Percentiles rank a stretch among this genome's conserved stretches.
These are phyloP conservation scores for Labroides dimidiatus DNA, from an alignment of 2,797 vertebrate genomes.

Conservation along the genomic window DNA sequence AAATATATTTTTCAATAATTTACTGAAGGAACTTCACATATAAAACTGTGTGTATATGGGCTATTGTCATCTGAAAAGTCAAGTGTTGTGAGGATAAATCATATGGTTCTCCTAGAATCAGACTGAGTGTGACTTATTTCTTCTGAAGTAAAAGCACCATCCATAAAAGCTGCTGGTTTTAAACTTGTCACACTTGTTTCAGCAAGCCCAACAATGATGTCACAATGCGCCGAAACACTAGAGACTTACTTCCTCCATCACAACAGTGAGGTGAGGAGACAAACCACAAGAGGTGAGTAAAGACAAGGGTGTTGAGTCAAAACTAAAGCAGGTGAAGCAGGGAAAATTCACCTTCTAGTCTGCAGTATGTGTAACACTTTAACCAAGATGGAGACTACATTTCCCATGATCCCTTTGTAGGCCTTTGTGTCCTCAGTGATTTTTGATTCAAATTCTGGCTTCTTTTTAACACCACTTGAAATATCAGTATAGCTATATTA, in stretches of 20 bases:
- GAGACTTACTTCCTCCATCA: background rate
- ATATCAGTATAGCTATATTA: too few species aligned
- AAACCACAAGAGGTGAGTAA: background rate
- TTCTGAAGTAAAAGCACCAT: background rate
- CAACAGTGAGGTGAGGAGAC: background rate
- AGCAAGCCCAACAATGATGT: background rate
- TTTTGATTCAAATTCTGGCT: too few species aligned
- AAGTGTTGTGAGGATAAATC: background rate
- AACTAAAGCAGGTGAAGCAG: background rate
- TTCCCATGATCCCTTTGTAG: background rate
- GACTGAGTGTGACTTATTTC: background rate
- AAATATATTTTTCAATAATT: too few species aligned
- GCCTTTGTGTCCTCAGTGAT: too few species aligned
- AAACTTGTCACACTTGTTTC: background rate
- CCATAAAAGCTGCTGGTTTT: too few species aligned
- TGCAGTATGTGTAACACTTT: too few species aligned
- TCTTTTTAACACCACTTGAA: too few species aligned
- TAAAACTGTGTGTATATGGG: too few species aligned
- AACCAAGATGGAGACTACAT: background rate
- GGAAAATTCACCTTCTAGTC: background rate
- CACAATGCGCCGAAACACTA: background rate
- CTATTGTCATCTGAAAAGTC: background rate
- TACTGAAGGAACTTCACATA: too few species aligned
- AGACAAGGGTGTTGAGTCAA: background rate
- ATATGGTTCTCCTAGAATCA: background rate